phyloP scores from a whole-genome alignment of 2,888 invertebrate species.

The Callosobruchus maculatus region DNA sequence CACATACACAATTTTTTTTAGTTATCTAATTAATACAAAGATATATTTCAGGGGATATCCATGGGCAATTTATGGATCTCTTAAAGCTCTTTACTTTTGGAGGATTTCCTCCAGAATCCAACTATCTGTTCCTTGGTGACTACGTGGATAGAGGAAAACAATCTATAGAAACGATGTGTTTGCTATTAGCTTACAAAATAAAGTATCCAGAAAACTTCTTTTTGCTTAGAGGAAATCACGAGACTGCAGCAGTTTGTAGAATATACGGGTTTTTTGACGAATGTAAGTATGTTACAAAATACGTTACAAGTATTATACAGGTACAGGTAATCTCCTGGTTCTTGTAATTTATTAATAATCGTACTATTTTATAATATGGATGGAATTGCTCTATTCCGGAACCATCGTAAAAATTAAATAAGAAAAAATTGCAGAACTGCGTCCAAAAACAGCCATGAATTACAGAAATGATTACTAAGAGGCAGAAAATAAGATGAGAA shows the following conservation, averaged over 20 bases:
- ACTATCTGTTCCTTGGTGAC: conserved; percentile 62
- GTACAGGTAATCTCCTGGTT: too few species aligned
- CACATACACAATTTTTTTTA: too few species aligned
- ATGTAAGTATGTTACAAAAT: conserved; percentile 45
- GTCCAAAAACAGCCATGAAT: too few species aligned
- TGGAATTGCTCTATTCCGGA: too few species aligned
- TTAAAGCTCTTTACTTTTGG: conserved; percentile 61
- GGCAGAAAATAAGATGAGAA: too few species aligned
- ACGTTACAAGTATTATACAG: too few species aligned
- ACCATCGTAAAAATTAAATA: too few species aligned
- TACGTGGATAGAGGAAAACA: conserved; percentile 65
- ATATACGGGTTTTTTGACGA: conserved; percentile 65
- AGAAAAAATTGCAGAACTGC: too few species aligned
- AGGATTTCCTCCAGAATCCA: conserved; percentile 64
- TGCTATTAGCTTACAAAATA: conserved; percentile 64
- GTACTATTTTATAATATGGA: too few species aligned
- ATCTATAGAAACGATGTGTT: conserved; percentile 63
- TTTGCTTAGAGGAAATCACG: conserved; percentile 64
- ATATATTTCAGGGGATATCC: conserved; percentile 54
- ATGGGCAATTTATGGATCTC: conserved; percentile 63
- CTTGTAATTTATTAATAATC: too few species aligned
- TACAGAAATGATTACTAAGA: too few species aligned
- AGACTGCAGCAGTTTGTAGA: conserved; percentile 63
- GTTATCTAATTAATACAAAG: too few species aligned
- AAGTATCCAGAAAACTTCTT: conserved; percentile 70